phyloP scores from a whole-genome alignment of 2,797 vertebrate species.

The Helicolenus hilgendorfi region DNA sequence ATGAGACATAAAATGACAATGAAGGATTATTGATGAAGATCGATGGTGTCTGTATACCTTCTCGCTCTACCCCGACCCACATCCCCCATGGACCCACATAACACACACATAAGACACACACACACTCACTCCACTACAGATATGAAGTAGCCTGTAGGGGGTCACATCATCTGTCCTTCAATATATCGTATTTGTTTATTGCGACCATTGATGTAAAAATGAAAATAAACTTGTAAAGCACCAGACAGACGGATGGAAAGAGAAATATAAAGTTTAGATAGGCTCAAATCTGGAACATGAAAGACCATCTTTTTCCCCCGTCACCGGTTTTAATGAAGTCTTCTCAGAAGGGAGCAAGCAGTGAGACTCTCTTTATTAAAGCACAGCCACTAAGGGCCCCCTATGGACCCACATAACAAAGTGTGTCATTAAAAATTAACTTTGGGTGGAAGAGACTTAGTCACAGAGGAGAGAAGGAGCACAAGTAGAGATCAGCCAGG shows the following conservation, averaged over 20 bases:
- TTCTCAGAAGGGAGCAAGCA: conserved; percentile 77
- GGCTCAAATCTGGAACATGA: conserved; percentile 78
- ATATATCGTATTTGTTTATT: conserved; percentile 64
- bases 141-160: conserved; percentile 51
- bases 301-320: conserved; percentile 61
- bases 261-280: conserved; percentile 73
- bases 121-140: not conserved
- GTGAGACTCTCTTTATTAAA: conserved; percentile 83
- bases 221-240: conserved; percentile 65
- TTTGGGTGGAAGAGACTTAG: conserved; percentile 80
- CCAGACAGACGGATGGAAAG: conserved; percentile 71
- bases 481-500: conserved; percentile 42
- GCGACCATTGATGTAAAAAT: conserved; percentile 41
- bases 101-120: conserved; percentile 19
- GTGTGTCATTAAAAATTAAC: conserved; percentile 88
- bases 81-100: conserved; percentile 2
- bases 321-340: conserved; percentile 82
- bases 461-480: conserved; percentile 72
- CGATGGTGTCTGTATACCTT: conserved; percentile 3
- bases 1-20: not conserved
- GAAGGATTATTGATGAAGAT: conserved; percentile 26
- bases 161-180: conserved; percentile 66
- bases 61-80: not conserved
- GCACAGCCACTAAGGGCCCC: conserved; percentile 76
- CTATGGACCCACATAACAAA: conserved; percentile 84